These are phyloP conservation scores for Pocillopora verrucosa DNA, from an alignment of 64 coral and sea anemone species.

Conservation along the genomic window DNA sequence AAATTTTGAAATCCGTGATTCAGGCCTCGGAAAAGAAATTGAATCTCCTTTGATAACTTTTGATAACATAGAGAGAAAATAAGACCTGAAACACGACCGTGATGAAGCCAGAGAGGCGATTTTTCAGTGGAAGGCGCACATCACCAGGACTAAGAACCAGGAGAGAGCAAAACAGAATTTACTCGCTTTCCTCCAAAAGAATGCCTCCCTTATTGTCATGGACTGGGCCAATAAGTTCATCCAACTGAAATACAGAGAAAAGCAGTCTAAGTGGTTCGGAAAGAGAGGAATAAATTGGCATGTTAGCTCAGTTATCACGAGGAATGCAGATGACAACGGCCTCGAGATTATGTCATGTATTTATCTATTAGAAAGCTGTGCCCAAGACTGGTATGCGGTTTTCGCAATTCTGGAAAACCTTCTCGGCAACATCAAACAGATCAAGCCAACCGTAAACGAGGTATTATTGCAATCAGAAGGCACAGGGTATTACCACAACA, in stretches of 20 bases:
- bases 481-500: too few relatives aligned
- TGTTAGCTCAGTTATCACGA: constrained; percentile 19
- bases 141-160: constrained; percentile 12
- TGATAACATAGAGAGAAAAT: not conserved
- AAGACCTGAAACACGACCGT: not conserved
- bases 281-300: too few relatives aligned
- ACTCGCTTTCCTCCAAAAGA: not conserved
- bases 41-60: not conserved
- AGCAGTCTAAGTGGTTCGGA: too few relatives aligned
- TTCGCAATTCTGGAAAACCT: constrained; percentile 11
- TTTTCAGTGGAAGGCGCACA: constrained; percentile 26
- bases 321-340: not conserved
- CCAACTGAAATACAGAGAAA: too few relatives aligned
- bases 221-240: too few relatives aligned
- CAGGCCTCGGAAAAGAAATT: not conserved
- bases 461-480: constrained; percentile 28
- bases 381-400: constrained; percentile 44
- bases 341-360: not conserved
- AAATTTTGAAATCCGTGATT: not conserved
- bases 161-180: not conserved
- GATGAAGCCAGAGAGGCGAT: not conserved
- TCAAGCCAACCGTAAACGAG: constrained; percentile 15
- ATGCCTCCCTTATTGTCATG: not conserved
- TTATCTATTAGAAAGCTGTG: constrained; percentile 34
- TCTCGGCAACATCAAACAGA: not conserved